Evolutionary conservation across 2,888 invertebrate genomes (phyloP).

Genomic region (Nasonovia ribisnigri): DNA sequence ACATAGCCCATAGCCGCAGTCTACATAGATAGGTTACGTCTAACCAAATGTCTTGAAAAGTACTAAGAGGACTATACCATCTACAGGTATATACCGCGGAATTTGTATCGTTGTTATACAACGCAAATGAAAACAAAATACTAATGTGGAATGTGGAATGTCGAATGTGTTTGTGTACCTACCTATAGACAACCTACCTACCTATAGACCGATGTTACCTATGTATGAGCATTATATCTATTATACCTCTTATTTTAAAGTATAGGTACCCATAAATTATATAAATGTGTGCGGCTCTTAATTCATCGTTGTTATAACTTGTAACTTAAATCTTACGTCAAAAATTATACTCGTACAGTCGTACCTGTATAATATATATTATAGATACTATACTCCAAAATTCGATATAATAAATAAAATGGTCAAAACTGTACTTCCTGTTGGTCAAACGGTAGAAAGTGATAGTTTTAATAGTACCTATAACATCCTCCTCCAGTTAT

Average conservation of each 20-base stretch:
- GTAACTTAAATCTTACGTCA: neutral
- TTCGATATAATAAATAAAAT: conserved; percentile 1
- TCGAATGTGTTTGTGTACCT: neutral
- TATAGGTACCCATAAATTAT: neutral
- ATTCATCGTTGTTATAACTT: neutral
- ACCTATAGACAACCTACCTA: neutral
- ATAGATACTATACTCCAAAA: neutral
- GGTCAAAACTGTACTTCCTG: conserved; percentile 40
- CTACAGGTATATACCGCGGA: neutral
- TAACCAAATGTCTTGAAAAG: neutral
- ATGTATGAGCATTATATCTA: neutral
- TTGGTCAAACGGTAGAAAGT: conserved; percentile 35
- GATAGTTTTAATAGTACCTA: conserved; percentile 41
- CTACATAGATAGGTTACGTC: neutral
- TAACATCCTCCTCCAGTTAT: conserved; percentile 28
- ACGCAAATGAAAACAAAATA: neutral
- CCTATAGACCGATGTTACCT: neutral
- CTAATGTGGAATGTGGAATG: conserved; percentile 4
- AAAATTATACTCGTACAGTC: neutral
- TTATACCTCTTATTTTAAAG: conserved; percentile 4
- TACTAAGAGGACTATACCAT: neutral
- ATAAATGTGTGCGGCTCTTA: neutral
- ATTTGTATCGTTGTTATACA: conserved; percentile 3
- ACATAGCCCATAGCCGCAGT: neutral
- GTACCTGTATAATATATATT: neutral